A percentile compares a stretch with the other conserved stretches of the same genome.
These are phyloP conservation scores for Aythya baeri DNA, from an alignment of 2,113 vertebrate genomes.

Conservation along the genomic window DNA sequence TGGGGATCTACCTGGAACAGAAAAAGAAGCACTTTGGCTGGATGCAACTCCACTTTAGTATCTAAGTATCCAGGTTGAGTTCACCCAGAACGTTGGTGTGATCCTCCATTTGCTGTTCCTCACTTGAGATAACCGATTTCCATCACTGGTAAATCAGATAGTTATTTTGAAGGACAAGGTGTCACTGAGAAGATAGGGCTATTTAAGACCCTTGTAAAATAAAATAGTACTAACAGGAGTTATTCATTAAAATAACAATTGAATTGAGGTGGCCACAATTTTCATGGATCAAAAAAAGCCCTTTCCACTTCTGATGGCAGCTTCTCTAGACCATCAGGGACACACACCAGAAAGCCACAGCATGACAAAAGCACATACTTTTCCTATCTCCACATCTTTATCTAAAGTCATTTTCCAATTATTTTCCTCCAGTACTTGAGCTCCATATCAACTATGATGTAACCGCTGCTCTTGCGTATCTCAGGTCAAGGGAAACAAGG, in stretches of 20 bases:
- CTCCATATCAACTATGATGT: neutral
- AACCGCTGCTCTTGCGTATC: neutral
- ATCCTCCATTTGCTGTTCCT: neutral
- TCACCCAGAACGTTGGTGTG: neutral
- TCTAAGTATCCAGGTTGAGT: neutral
- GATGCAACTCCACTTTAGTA: neutral
- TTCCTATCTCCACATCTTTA: neutral
- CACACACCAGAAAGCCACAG: neutral
- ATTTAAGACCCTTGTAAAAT: neutral
- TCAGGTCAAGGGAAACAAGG: neutral
- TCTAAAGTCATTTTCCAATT: neutral
- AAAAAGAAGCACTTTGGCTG: neutral
- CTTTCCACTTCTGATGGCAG: neutral
- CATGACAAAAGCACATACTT: neutral
- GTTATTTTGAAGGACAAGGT: neutral
- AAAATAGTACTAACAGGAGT: neutral
- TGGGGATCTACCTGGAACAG: neutral
- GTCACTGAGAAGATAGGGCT: neutral
- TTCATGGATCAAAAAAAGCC: neutral
- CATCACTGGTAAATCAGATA: neutral
- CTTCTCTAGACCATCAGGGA: neutral
- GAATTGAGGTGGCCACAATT: neutral
- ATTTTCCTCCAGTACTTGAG: neutral
- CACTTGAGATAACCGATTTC: accelerated
- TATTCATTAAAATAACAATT: neutral